Percentiles rank a stretch among this genome's conserved stretches.
phyloP scores from a whole-genome alignment of 2,888 invertebrate genomes.

The Ecliptopera silaceata region DNA sequence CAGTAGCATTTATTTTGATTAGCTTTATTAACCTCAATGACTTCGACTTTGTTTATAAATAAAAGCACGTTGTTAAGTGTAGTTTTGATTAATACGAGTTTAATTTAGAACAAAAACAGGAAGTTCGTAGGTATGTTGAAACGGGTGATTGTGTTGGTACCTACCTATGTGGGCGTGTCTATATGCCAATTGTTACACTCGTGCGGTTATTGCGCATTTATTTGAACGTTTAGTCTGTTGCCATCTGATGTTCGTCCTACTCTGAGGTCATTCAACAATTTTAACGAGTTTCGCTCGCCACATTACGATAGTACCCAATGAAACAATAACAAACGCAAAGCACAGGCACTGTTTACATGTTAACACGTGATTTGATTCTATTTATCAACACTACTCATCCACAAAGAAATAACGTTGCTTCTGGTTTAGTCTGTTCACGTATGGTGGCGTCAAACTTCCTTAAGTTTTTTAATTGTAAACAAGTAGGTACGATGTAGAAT shows the following conservation, averaged over 20 bases:
- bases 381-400: background rate
- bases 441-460: background rate
- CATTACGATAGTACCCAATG: conserved; percentile 29
- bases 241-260: conserved; percentile 44
- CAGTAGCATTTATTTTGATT: conserved; percentile 15
- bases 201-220: conserved; percentile 66
- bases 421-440: conserved; percentile 22
- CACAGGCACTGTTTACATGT: conserved; percentile 23
- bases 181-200: conserved; percentile 58
- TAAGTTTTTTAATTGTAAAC: background rate
- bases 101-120: conserved; percentile 63
- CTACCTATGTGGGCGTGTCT: conserved; percentile 68
- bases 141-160: conserved; percentile 60
- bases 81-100: conserved; percentile 41
- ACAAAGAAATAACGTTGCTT: conserved; percentile 2
- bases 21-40: conserved; percentile 19
- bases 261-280: conserved; percentile 59
- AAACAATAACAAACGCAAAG: conserved; percentile 29
- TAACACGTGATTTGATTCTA: background rate
- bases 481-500: background rate
- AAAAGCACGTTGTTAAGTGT: conserved; percentile 10
- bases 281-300: conserved; percentile 54
- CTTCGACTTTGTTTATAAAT: conserved; percentile 29
- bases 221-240: conserved; percentile 42
- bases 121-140: conserved; percentile 63